Conservation (phyloP, 2,888 invertebrate species). For the Trichacis sp. region DNA sequence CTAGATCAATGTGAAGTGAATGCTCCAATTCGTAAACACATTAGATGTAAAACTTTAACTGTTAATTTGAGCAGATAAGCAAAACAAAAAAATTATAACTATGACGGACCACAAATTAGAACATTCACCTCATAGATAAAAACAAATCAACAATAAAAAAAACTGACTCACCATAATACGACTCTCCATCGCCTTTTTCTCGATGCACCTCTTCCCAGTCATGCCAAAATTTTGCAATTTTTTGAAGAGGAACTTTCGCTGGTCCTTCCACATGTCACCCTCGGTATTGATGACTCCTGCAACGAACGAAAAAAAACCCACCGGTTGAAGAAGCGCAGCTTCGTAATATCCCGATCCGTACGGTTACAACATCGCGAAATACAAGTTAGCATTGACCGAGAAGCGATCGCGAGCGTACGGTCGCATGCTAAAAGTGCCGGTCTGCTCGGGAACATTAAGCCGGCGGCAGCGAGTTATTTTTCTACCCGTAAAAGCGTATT, state of each 20-base stretch:
- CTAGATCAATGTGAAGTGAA: no score
- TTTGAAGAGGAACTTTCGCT: conserved; percentile 87
- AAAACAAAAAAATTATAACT: no score
- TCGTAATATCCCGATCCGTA: conserved; percentile 7
- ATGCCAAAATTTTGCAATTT: conserved; percentile 88
- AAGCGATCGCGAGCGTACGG: conserved; percentile 19
- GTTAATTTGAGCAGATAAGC: no score
- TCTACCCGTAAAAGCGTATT: no score
- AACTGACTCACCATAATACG: background rate
- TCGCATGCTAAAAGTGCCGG: conserved; percentile 25
- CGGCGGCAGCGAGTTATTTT: conserved; percentile 6
- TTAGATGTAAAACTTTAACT: no score
- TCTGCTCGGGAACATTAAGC: conserved; percentile 6
- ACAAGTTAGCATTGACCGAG: conserved; percentile 37
- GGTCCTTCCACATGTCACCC: conserved; percentile 91
- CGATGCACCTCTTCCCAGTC: conserved; percentile 88
- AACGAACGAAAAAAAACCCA: no score
- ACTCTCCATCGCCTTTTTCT: conserved; percentile 83
- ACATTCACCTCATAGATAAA: no score
- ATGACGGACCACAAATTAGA: no score
- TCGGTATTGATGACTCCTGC: conserved; percentile 91
- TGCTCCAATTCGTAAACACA: no score
- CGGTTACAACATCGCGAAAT: conserved; percentile 29
- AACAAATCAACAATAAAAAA: background rate
- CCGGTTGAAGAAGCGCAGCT: conserved; percentile 6